Evolutionary conservation across 1,140 invertebrate species (phyloP).

Genomic region (Drosophila paulistorum): DNA sequence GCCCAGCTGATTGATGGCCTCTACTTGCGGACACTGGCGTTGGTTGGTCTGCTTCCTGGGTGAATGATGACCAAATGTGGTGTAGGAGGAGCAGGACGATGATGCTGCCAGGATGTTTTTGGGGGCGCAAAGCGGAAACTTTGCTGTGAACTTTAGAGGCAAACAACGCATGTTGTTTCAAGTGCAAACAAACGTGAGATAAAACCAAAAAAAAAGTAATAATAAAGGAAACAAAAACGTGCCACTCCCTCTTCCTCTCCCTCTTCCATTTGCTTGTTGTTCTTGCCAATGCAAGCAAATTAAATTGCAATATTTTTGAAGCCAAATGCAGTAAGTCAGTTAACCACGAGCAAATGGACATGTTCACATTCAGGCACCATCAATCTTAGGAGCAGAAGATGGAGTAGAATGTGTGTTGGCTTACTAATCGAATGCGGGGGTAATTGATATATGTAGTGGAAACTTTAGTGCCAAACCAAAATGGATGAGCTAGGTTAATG

Average conservation of each 20-base stretch:
- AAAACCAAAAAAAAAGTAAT: neutral
- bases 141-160: constrained; percentile 21
- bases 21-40: neutral
- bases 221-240: too few relatives aligned
- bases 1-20: constrained; percentile 62
- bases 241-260: too few relatives aligned
- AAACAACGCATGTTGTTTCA: constrained; percentile 36
- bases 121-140: neutral
- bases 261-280: neutral
- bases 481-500: neutral
- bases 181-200: constrained; percentile 58
- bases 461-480: neutral
- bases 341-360: neutral
- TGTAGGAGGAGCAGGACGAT: neutral
- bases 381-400: neutral
- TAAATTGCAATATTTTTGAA: constrained; percentile 17
- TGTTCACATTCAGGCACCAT: neutral
- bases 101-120: neutral
- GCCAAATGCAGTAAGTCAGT: constrained; percentile 30
- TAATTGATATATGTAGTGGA: constrained; percentile 7
- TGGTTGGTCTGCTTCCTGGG: constrained; percentile 6
- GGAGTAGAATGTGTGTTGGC: neutral
- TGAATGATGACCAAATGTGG: constrained; percentile 46
- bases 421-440: neutral
- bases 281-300: constrained; percentile 32